A percentile compares a stretch with the other conserved stretches of the same genome.
phyloP scores from a whole-genome alignment of 2,797 vertebrate species.

The Danio aesculapii region DNA sequence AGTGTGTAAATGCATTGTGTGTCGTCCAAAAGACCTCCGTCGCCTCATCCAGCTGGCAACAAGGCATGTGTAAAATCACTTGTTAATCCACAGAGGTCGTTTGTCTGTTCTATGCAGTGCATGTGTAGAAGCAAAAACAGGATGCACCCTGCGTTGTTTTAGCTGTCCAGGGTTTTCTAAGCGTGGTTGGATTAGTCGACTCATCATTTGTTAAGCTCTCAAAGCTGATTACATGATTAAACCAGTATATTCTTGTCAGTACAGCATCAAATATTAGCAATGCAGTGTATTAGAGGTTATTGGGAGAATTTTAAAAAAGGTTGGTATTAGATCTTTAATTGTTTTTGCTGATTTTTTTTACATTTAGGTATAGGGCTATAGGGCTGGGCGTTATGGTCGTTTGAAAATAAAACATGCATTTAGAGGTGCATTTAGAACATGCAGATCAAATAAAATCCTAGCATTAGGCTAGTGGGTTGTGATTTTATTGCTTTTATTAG shows the following conservation, averaged over 20 bases:
- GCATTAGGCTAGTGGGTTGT: no score
- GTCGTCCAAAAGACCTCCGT: slow-evolving; percentile 42
- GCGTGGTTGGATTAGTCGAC: slow-evolving; percentile 2
- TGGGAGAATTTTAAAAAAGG: not conserved
- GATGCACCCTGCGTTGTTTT: slow-evolving; percentile 18
- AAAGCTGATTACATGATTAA: slow-evolving; percentile 17
- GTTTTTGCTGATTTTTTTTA: not conserved
- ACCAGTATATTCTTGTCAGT: not conserved
- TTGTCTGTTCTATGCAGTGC: slow-evolving; percentile 36
- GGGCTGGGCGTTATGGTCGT: no score
- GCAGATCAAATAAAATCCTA: no score
- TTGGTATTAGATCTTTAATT: not conserved
- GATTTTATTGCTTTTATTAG: no score
- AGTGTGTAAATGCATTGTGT: slow-evolving; percentile 56
- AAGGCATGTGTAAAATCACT: slow-evolving; percentile 48
- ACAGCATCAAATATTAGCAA: not conserved
- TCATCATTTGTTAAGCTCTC: slow-evolving; percentile 22
- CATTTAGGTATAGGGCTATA: no score
- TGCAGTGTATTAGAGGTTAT: not conserved
- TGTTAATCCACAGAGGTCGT: slow-evolving; percentile 47
- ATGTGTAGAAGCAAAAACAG: slow-evolving; percentile 26
- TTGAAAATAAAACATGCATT: no score
- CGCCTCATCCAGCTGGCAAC: slow-evolving; percentile 57
- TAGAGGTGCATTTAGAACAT: no score
- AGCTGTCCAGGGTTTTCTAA: slow-evolving; percentile 20